Conservation (phyloP, 2,888 invertebrate genomes). For the Hydropsyche betteni region DNA sequence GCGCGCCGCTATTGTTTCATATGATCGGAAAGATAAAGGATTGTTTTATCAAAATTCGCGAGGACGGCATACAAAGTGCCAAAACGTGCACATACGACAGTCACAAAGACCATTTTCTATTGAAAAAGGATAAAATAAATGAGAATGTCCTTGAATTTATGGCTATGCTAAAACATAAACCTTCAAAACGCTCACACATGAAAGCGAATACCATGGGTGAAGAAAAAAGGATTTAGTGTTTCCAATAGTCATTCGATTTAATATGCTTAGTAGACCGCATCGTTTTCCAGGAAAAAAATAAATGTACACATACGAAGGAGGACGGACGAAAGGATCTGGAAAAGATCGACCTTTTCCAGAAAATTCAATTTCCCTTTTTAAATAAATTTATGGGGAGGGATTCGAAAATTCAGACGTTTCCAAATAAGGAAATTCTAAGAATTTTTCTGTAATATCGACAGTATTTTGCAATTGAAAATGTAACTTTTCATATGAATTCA, state of each 20-base stretch:
- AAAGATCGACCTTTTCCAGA: constrained; percentile 25
- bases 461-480: too few species aligned
- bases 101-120: background rate
- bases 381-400: constrained; percentile 11
- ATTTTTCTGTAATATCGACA: too few species aligned
- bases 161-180: background rate
- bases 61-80: too few species aligned
- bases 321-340: constrained; percentile 16
- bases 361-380: constrained; percentile 24
- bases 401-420: too few species aligned
- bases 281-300: constrained; percentile 3
- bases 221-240: constrained; percentile 20
- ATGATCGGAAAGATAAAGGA: too few species aligned
- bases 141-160: background rate
- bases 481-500: too few species aligned
- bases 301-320: background rate
- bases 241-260: constrained; percentile 32
- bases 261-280: constrained; percentile 29
- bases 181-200: background rate
- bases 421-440: too few species aligned
- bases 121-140: constrained; percentile 1
- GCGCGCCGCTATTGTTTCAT: too few species aligned
- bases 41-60: too few species aligned
- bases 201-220: background rate
- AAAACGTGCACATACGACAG: background rate